Base-by-base conservation (phyloP, 2,113 vertebrate species). In the Hemiprocne comata region DNA sequence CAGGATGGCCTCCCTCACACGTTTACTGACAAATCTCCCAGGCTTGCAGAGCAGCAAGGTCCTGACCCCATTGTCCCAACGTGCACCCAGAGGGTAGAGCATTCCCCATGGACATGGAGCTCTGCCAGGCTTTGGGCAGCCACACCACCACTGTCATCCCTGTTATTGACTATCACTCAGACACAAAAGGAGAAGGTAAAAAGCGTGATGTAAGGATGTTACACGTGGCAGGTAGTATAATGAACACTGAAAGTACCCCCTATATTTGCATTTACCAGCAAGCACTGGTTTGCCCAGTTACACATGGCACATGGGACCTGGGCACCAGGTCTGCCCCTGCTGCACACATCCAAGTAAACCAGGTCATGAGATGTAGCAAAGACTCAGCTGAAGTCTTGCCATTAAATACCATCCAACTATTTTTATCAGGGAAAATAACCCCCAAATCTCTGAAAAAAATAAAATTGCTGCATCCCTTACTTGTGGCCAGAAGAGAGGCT, bases 391-490 rank as follows among this genome's bases (percentile, higher is more conserved):
- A 93, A 91, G 29, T 55, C 62, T 87, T 76, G 72, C 75, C 90
- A 97, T 96, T 95, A 97, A 97, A 95, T 89, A 42, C 8, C 40
- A 65, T 70, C 94, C 96, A 87, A 95, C 96, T 96, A 93, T 95
- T 91, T 91, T 91, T 95, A 96, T 96, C 66, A 91, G 26, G 70
- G 75, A 85, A 42, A 19, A 87, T 92, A 80, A 23, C 93, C 80
- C 85, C 25, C 48, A 33, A 26, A 76, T 28, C 60, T 90, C 54
- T 65, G 7, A 36, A 72, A n/a, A 48, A 76, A 88, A n/a, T n/a
- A 62, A 53, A 79, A 5, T 69, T 5, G 77, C 48, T 28, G 4
- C 71, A 67, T 86, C 91, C 65, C 51, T 61, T 24, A 6, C 23
- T 66, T 51, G 83, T 51, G 48, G 50, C 55, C 51, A 77, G 23